These are phyloP conservation scores for Choloepus didactylus DNA, from an alignment of 2,797 vertebrate species.

Conservation along the genomic window DNA sequence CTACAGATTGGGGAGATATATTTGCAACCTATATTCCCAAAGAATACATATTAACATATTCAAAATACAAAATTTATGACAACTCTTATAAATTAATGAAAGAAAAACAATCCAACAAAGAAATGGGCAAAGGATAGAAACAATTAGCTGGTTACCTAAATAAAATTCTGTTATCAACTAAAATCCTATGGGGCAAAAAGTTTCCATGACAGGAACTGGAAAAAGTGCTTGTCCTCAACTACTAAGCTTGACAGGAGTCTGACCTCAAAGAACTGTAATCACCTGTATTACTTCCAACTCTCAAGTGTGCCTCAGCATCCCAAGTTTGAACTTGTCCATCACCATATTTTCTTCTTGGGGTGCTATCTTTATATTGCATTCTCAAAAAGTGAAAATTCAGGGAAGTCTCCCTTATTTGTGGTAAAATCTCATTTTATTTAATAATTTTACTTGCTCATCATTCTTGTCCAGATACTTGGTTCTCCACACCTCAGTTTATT, in stretches of 20 bases:
- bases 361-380: background rate
- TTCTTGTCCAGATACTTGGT: background rate
- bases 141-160: background rate
- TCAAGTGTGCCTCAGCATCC: background rate
- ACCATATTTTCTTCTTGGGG: background rate
- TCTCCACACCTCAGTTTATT: background rate
- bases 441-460: background rate
- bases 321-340: background rate
- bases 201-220: background rate
- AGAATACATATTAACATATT: background rate
- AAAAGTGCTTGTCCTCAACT: background rate
- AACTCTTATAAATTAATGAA: background rate
- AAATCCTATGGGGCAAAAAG: background rate
- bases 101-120: background rate
- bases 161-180: conserved; percentile 5
- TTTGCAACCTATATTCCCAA: conserved; percentile 8
- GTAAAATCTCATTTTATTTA: conserved; percentile 46
- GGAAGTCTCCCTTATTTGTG: background rate
- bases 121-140: background rate
- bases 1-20: background rate
- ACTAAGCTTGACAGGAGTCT: background rate
- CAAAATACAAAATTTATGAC: background rate
- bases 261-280: background rate
- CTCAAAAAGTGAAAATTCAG: conserved; percentile 32
- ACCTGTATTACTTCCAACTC: background rate